Conservation (phyloP, 2,113 vertebrate genomes). For the Anolis sagrei region DNA sequence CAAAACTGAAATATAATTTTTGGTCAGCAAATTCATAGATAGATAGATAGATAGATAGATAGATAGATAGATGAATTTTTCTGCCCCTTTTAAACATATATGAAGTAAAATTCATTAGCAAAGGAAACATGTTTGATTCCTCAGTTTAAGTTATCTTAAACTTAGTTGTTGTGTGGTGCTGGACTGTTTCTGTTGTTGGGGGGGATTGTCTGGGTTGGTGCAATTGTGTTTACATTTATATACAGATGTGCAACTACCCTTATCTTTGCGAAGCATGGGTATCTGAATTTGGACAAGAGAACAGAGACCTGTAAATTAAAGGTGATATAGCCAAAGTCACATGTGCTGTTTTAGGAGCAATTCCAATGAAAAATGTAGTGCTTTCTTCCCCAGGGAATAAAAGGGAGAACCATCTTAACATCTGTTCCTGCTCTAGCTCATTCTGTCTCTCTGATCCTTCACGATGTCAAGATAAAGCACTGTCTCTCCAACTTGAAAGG, state of each 20-base stretch:
- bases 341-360: conserved; percentile 35
- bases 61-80: too few relatives aligned
- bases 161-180: not conserved
- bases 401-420: conserved; percentile 38
- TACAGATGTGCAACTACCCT: not conserved
- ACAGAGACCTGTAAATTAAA: conserved; percentile 16
- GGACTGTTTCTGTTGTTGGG: not conserved
- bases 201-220: not conserved
- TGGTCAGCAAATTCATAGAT: too few relatives aligned
- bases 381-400: conserved; percentile 53
- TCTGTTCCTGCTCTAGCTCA: conserved; percentile 34
- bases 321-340: conserved; percentile 32
- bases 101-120: too few relatives aligned
- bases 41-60: too few relatives aligned
- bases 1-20: not conserved
- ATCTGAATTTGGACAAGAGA: not conserved
- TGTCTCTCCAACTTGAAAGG: conserved; percentile 41
- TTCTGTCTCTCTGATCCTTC: conserved; percentile 48
- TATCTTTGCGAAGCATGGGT: not conserved
- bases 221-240: not conserved
- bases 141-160: not conserved
- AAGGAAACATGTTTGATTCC: not conserved
- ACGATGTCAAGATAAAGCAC: conserved; percentile 45
- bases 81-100: too few relatives aligned
- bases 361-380: conserved; percentile 33